Base-by-base conservation (phyloP, 2,888 invertebrate genomes). In the Leptopilina syphax region DNA sequence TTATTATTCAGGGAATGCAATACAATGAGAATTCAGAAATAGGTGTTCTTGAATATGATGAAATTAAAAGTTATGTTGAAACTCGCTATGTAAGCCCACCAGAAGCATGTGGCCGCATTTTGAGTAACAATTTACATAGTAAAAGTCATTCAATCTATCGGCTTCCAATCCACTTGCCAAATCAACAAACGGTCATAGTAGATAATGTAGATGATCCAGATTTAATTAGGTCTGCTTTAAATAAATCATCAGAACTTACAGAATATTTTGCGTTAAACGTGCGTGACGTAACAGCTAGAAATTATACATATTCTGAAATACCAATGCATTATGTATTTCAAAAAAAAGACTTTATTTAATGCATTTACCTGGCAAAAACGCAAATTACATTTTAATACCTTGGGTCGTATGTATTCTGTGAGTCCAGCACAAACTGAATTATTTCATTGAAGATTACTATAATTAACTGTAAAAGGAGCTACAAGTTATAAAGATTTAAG, bases 101-200 rank as follows among this genome's bases (percentile, higher is more conserved):
- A 50, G 44, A 80, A 92, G 24, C 86, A 88, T 8, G 87, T 92
- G 13, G 90, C 92, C 85, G 82, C 41, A 27, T 89, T 88, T 9
- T 18, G n/a, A n/a, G n/a, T n/a, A n/a, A n/a, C n/a, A n/a, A n/a
- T n/a, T n/a, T n/a, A n/a, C n/a, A n/a, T n/a, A n/a, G n/a, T n/a
- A n/a, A n/a, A n/a, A n/a, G n/a, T n/a, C n/a, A n/a, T n/a, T n/a
- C n/a, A n/a, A n/a, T n/a, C n/a, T n/a, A n/a, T n/a, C n/a, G n/a
- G n/a, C n/a, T n/a, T n/a, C n/a, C n/a, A n/a, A n/a, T n/a, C n/a
- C n/a, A n/a, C n/a, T n/a, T n/a, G n/a, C n/a, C n/a, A n/a, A n/a
- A n/a, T n/a, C n/a, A n/a, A n/a, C n/a, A n/a, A n/a, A n/a, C n/a
- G n/a, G n/a, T n/a, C n/a, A n/a, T n/a, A n/a, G n/a, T n/a, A n/a